Percentiles rank a stretch among this genome's conserved stretches.
phyloP scores from a whole-genome alignment of 2,797 vertebrate genomes.

The Synaphobranchus kaupii region DNA sequence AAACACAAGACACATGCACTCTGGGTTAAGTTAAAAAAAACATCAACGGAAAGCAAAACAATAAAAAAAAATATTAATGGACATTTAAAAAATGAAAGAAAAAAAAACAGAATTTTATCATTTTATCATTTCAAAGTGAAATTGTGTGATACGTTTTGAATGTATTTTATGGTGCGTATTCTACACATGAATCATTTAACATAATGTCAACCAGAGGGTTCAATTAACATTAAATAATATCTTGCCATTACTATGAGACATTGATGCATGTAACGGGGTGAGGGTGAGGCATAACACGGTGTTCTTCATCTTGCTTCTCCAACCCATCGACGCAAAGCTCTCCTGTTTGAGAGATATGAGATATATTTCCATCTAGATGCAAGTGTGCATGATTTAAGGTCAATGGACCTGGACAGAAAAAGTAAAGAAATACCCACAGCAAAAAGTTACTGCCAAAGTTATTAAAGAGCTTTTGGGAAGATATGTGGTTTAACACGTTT shows the following conservation, averaged over 20 bases:
- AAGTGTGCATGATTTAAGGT: neutral
- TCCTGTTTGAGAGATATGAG: neutral
- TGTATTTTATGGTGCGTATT: neutral
- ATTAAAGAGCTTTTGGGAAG: constrained; percentile 44
- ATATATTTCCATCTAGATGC: no score
- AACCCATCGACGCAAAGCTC: no score
- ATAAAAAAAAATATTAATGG: neutral
- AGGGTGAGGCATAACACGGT: neutral
- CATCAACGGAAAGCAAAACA: neutral
- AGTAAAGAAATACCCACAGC: constrained; percentile 24
- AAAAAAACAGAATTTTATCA: neutral
- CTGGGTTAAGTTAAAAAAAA: neutral
- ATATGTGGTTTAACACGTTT: constrained; percentile 38
- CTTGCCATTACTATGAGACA: no score
- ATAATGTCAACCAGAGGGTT: neutral
- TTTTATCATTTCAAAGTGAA: neutral
- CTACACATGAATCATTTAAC: neutral
- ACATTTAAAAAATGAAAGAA: neutral
- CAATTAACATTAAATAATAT: no score
- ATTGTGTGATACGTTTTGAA: neutral
- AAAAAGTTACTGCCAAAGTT: no score
- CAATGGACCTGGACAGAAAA: neutral
- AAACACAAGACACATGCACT: neutral
- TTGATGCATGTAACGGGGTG: no score
- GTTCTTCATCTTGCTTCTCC: neutral